Evolutionary conservation across 2,113 vertebrate species (phyloP).

Genomic region (Tamias sibiricus): DNA sequence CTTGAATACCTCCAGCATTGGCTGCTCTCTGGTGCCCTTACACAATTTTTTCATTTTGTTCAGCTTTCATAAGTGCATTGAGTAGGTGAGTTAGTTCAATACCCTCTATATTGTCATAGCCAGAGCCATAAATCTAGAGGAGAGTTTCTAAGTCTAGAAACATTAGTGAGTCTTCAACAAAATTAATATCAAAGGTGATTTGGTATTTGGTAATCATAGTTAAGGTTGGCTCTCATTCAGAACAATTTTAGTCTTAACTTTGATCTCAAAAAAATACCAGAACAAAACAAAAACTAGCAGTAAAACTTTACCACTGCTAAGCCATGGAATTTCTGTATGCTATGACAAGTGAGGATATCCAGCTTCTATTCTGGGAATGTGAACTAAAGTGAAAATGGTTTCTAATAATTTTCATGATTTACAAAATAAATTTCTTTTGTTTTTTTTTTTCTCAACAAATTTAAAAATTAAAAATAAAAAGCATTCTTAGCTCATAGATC

Average conservation of each 20-base stretch:
- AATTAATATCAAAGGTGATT: constrained; percentile 35
- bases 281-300: background rate
- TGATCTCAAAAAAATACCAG: background rate
- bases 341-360: background rate
- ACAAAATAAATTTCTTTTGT: background rate
- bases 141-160: constrained; percentile 19
- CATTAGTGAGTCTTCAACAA: background rate
- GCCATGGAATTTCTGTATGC: background rate
- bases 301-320: background rate
- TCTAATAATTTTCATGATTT: background rate
- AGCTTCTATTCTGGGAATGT: background rate
- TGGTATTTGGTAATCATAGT: background rate
- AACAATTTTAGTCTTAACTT: background rate
- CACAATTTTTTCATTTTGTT: background rate
- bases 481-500: background rate
- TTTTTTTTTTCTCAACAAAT: background rate
- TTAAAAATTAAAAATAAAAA: background rate
- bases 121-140: constrained; percentile 12
- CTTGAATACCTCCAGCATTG: background rate
- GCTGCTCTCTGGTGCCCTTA: background rate
- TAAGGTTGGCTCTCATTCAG: constrained; percentile 8
- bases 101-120: background rate
- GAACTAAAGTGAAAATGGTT: background rate
- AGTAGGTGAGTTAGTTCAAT: background rate
- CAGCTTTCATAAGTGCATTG: background rate